phyloP scores from a whole-genome alignment of 2,797 vertebrate genomes.

The Eulemur coronatus region DNA sequence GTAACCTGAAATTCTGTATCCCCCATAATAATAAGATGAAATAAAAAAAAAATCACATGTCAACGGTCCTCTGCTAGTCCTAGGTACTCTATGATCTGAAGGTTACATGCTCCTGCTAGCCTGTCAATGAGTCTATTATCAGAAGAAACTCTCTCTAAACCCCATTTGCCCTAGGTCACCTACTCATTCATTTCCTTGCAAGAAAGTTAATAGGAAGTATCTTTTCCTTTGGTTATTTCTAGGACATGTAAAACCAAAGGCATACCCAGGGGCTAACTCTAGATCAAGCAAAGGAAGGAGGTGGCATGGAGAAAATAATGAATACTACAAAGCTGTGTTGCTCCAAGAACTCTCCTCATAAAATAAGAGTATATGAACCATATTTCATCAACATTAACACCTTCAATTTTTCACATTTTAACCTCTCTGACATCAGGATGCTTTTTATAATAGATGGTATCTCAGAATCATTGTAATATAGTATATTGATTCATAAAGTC shows the following conservation, averaged over 20 bases:
- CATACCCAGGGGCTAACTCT: background rate
- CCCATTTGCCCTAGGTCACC: background rate
- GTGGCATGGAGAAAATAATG: background rate
- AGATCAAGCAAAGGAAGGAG: background rate
- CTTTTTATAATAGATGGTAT: conserved; percentile 1
- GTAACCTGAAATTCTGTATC: too few relatives aligned
- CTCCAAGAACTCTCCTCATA: background rate
- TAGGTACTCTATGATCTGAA: background rate
- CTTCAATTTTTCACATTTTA: conserved; percentile 12
- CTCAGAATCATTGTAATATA: background rate
- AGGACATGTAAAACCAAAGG: background rate
- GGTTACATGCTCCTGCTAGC: background rate
- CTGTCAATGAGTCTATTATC: background rate
- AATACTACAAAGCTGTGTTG: background rate
- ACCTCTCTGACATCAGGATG: background rate
- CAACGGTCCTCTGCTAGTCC: background rate
- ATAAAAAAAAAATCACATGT: background rate
- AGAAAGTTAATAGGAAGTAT: conserved; percentile 9
- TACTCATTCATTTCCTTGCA: background rate
- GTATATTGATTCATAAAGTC: background rate
- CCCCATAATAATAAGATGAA: too few relatives aligned
- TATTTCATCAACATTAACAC: background rate
- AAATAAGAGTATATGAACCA: background rate
- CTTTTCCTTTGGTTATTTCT: conserved; percentile 18
- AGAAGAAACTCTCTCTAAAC: conserved; percentile 34